These are phyloP conservation scores for Drosophila teissieri DNA, from an alignment of 1,140 invertebrate genomes.

Conservation along the genomic window DNA sequence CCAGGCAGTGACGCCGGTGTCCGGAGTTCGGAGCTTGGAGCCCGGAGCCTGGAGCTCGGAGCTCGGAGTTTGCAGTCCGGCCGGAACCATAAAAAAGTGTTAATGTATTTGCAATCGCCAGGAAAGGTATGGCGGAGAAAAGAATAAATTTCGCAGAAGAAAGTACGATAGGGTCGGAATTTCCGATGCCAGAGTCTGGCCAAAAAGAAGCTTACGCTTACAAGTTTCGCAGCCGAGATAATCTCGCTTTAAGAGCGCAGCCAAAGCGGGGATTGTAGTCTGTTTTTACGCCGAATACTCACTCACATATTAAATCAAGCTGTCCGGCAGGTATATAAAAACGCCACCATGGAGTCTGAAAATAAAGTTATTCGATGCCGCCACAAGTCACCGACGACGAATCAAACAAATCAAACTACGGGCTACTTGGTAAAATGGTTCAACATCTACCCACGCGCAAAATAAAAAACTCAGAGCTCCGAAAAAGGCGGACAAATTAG, in stretches of 20 bases:
- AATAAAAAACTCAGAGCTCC: constrained; percentile 12
- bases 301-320: constrained; percentile 32
- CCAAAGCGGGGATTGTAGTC: not conserved
- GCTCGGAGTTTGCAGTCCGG: constrained; percentile 30
- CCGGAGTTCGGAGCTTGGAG: not conserved
- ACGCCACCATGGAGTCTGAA: constrained; percentile 32
- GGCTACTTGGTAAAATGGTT: constrained; percentile 55
- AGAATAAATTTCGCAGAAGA: constrained; percentile 24
- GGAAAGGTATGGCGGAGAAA: constrained; percentile 37
- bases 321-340: constrained; percentile 24
- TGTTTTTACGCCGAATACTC: constrained; percentile 16
- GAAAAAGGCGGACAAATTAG: constrained; percentile 52
- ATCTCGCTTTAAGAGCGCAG: constrained; percentile 13
- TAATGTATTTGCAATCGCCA: constrained; percentile 70
- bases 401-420: constrained; percentile 49
- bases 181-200: constrained; percentile 14
- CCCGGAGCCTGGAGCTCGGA: not conserved
- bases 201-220: not conserved
- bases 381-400: constrained; percentile 8
- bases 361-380: constrained; percentile 28
- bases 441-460: constrained; percentile 40
- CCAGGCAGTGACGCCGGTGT: constrained; percentile 60
- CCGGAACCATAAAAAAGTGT: constrained; percentile 65
- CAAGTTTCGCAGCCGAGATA: constrained; percentile 3
- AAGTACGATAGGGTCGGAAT: constrained; percentile 22